Evolutionary conservation across 1,140 invertebrate genomes (phyloP).

Genomic region (Philaenus spumarius): DNA sequence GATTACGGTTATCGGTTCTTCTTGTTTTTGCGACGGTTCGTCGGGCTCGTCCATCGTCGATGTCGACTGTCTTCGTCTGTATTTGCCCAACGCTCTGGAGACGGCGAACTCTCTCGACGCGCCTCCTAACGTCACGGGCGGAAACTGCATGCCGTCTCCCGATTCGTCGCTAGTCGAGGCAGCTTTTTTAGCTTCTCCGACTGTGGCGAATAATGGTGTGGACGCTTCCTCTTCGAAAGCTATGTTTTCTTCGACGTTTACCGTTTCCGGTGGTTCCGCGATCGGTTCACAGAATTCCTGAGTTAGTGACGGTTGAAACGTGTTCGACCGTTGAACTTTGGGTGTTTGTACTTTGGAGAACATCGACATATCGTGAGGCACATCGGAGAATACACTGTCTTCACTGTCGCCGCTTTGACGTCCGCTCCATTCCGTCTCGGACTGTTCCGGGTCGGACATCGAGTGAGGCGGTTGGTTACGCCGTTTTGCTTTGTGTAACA

Average conservation of each 20-base stretch:
- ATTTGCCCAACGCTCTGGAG: conserved; percentile 72
- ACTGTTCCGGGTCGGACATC: conserved; percentile 68
- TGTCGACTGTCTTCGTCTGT: conserved; percentile 58
- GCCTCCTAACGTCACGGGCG: conserved; percentile 49
- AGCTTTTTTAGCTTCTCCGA: conserved; percentile 62
- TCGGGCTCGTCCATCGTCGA: conserved; percentile 39
- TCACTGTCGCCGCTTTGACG: conserved; percentile 54
- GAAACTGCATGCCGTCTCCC: conserved; percentile 36
- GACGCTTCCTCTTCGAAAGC: conserved; percentile 42
- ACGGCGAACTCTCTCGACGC: conserved; percentile 77
- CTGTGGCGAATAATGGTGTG: conserved; percentile 57
- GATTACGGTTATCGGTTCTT: conserved; percentile 26
- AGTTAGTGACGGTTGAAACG: conserved; percentile 32
- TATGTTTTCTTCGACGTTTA: conserved; percentile 23
- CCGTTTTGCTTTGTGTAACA: conserved; percentile 69
- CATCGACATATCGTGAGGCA: conserved; percentile 28
- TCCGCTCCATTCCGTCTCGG: conserved; percentile 63
- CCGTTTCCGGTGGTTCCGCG: conserved; percentile 34
- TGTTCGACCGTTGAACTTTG: neutral
- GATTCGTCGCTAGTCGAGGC: conserved; percentile 46
- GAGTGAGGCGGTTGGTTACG: conserved; percentile 52
- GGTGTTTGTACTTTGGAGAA: neutral
- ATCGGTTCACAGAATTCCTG: conserved; percentile 29
- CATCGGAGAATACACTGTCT: conserved; percentile 60
- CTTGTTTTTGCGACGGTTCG: conserved; percentile 38